phyloP scores from a whole-genome alignment of 1,140 invertebrate genomes.

The Trigoniulus corallinus region DNA sequence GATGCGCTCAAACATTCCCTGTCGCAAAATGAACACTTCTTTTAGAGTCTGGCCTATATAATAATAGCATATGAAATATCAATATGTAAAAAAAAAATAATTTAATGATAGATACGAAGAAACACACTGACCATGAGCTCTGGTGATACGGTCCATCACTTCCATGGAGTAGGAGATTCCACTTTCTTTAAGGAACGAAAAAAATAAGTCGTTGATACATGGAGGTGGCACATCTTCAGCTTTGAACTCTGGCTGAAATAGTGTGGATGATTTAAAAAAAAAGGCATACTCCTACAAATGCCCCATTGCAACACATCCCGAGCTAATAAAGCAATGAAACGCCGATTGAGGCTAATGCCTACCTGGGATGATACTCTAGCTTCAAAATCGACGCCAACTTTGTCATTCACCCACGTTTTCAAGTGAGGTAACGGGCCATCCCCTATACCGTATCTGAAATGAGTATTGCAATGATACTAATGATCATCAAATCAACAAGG shows the following conservation, averaged over 20 bases:
- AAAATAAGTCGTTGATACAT: slow-evolving; percentile 34
- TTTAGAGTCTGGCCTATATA: slow-evolving; percentile 63
- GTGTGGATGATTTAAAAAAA: slow-evolving; percentile 1
- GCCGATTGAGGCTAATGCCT: no score
- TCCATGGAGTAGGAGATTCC: slow-evolving; percentile 55
- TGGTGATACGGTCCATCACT: slow-evolving; percentile 64
- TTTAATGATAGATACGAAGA: not conserved
- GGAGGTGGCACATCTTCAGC: slow-evolving; percentile 23
- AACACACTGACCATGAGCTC: slow-evolving; percentile 52
- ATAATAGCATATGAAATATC: slow-evolving; percentile 4
- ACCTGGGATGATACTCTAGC: not conserved
- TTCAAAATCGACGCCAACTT: not conserved
- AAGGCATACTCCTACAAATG: slow-evolving; percentile 1
- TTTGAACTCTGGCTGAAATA: slow-evolving; percentile 4
- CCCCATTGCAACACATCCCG: not conserved
- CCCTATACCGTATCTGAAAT: no score
- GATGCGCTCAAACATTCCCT: slow-evolving; percentile 56
- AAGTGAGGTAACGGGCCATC: not conserved
- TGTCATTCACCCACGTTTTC: not conserved
- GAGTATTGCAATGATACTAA: no score
- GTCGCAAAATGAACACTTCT: slow-evolving; percentile 64
- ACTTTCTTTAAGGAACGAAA: slow-evolving; percentile 38
- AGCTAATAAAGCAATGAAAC: no score
- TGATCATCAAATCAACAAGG: no score
- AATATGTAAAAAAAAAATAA: not conserved